Evolutionary conservation across 1,140 invertebrate species (phyloP), one percentile per base, ranked within the genome.

Genomic region (Nasonia giraulti): DNA sequence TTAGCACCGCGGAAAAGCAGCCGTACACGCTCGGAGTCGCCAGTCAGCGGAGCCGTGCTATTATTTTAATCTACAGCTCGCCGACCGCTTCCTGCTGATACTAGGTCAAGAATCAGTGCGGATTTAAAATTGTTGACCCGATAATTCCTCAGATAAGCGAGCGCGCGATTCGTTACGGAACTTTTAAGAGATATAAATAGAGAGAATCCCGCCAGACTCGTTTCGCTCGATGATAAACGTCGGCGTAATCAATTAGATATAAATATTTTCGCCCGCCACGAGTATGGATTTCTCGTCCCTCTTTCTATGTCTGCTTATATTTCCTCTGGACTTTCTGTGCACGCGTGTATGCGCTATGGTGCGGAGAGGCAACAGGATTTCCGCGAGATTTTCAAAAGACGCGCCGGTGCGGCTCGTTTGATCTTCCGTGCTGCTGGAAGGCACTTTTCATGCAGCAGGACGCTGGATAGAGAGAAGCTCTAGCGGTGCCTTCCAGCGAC

Each of bases 321-420:
- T 47, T 81, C 69, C 68, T 73, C 73, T 55, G 33, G 27, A 17
- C 69, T 73, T 50, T 6, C 55, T 7, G 14, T 17, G 17, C 5
- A 55, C 17, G 20, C 20, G 40, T 44, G 1, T 44, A 44, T 44
- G 69, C 20, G n/a, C 31, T 11, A 8, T 7, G 8, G 37, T 62
- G 17, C 17, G 10, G 6, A 62, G 55, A 14, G 4, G 17, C 55
- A n/a, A 7, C 55, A 62, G 17, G 55, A 62, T 71, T 80, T 71
- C n/a, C n/a, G 27, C 20, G 73, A 74, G 23, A 55, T 81, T 74
- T 75, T 82, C 71, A 75, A 55, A 37, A 31, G 50, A 74, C 31
- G 23, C 12, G 31, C 0, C 40, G 37, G 37, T 2, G 68, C 81
- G 33, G 47, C 50, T 40, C 50, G 81, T 76, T 82, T 82, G 81